Base-by-base conservation (phyloP, 1,140 invertebrate species). In the Trialeurodes vaporariorum region DNA sequence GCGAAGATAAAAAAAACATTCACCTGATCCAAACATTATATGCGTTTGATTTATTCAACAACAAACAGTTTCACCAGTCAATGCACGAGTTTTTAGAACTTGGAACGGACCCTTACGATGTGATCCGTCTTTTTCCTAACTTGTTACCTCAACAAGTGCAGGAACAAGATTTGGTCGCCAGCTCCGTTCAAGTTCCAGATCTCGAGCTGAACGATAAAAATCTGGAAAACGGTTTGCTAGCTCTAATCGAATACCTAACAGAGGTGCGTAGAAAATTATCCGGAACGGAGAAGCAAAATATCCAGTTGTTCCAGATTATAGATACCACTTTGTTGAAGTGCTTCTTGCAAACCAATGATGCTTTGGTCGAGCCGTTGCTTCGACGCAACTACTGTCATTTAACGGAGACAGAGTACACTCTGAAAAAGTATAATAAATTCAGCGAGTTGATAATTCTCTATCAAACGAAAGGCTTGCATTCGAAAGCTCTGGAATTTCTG, bases 261-360 rank as follows among this genome's bases (percentile, higher is more conserved):
- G 84, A 91, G 76, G 87, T 94, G 61, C 80, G 87, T 61, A 27
- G 24, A 25, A 23, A 60, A 58, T 17, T 64, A 49, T 5, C 34
- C 5, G 34, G 34, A 49, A 49, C 34, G 17, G 34, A 49, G 34
- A 49, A 5, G 17, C 34, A 49, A 49, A 49, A 49, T 49, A 49
- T 49, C 64, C 85, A 94, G 70, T 81, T 96, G 34, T 77, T 95
- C 24, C 93, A 96, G 79, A 93, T 98, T 59, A 96, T 98, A 70
- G 96, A 98, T 76, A 98, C 95, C 2, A 97, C 95, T 0, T 78
- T 98, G 61, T 80, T 98, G 0, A 98, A 98, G 77, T 98, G 95
- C 78, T 98, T 98, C 81, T 82, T 98, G 63, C 75, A 95, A 87
- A 97, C 92, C 0, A 98, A 98, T 78, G 94, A 97, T 81, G 92